phyloP scores from a whole-genome alignment of 2,797 vertebrate species.

The Lerista edwardsae region DNA sequence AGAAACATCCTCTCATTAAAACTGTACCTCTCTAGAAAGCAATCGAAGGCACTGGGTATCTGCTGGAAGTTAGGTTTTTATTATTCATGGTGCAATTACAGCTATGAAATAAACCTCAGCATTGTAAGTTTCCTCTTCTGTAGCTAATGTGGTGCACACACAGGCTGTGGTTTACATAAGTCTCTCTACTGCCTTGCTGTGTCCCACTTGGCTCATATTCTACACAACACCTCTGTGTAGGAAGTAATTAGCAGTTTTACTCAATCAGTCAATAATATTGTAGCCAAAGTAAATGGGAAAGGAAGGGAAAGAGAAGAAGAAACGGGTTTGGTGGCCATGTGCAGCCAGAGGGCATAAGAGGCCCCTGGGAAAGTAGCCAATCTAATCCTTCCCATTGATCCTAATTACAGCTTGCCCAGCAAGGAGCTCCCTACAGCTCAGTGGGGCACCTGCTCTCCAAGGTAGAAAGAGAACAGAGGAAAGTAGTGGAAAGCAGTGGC shows the following conservation, averaged over 20 bases:
- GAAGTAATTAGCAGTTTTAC: conserved; percentile 41
- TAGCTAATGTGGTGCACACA: background rate
- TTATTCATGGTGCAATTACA: background rate
- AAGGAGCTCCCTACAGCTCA: background rate
- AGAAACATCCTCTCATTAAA: background rate
- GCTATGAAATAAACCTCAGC: background rate
- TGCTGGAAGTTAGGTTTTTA: background rate
- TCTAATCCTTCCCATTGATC: background rate
- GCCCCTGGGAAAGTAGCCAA: rapidly evolving
- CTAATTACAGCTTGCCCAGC: conserved; percentile 16
- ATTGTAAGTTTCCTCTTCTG: background rate
- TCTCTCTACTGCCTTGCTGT: conserved; percentile 35
- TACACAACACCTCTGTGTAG: conserved; percentile 28
- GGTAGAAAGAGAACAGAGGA: background rate
- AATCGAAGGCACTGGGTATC: background rate
- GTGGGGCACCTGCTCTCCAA: background rate
- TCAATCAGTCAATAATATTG: conserved; percentile 18
- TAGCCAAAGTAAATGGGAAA: background rate
- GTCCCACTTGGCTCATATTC: conserved; percentile 25
- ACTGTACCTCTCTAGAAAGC: background rate
- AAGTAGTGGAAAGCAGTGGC: background rate
- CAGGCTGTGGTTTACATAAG: conserved; percentile 23
- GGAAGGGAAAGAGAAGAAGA: background rate
- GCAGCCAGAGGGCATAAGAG: rapidly evolving
- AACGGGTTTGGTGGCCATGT: background rate